phyloP scores from a whole-genome alignment of 2,888 invertebrate species.

The Eupithecia insigniata region DNA sequence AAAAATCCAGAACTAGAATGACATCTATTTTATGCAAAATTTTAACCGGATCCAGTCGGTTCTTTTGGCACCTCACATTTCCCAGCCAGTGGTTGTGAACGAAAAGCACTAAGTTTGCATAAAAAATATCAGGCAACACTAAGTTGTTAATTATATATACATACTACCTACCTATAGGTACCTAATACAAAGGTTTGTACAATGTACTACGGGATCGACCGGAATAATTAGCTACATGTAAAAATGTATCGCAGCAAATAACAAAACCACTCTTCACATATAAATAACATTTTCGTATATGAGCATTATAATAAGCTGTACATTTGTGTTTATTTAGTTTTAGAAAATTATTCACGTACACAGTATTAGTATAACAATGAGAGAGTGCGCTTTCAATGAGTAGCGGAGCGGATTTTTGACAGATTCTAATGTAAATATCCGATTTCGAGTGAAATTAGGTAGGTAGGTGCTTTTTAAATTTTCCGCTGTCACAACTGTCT shows the following conservation, averaged over 20 bases:
- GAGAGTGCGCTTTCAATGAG: background rate
- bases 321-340: background rate
- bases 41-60: no score
- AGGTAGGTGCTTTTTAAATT: background rate
- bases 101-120: background rate
- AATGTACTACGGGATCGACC: background rate
- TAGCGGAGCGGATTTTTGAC: background rate
- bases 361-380: background rate
- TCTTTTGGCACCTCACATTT: no score
- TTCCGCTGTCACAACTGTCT: background rate
- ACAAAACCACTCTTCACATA: background rate
- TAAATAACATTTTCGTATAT: background rate
- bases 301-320: background rate
- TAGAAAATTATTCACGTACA: background rate
- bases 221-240: background rate
- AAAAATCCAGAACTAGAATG: background rate
- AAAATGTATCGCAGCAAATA: background rate
- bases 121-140: background rate
- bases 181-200: no score
- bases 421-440: background rate
- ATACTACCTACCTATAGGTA: no score
- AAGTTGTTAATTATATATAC: no score
- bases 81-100: background rate
- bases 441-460: background rate
- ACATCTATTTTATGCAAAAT: no score